Evolutionary conservation across 2,888 invertebrate species (phyloP), one percentile per base, ranked within the genome.

Genomic region (Hydraecia micacea): DNA sequence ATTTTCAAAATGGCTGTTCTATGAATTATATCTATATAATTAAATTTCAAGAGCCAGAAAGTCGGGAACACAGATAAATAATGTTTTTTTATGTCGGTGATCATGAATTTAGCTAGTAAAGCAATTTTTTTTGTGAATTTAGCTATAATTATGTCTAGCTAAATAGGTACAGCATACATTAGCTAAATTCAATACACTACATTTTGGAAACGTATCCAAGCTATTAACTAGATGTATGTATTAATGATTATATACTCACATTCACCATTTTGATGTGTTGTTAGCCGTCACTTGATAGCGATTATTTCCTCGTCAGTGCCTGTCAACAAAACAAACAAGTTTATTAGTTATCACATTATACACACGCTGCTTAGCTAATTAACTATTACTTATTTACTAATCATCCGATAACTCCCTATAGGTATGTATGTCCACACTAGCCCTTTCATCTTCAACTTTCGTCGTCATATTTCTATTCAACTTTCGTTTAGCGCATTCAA

Each of bases 261-360:
- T 86, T 91, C 46, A 91, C 93, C 93, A 93, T 93, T 79, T 91
- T 92, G 89, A 73, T 77, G 79, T 72, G 65, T 72, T 65, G 52
- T 58, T 75, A 58, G 28, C 46, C 52, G 46, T 55, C 60, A 18
- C 68, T 66, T 72, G 72, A 74, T 71, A 67, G 25, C 32, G 77
- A 62, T 79, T 79, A 73, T 76, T 49, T 74, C 67, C 28, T 75
- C 62, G 73, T 71, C 75, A 39, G 42, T 58, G 69, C 71, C 84
- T 88, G 88, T 65, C 75, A 80, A 83, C 77, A 80, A 89, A 76
- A 84, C 71, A 81, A 77, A 82, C 71, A 75, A 28, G 32, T 6
- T 36, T 36, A 39, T 74, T 77, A 73, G 49, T 67, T 67, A 73
- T 71, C 69, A 66, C 68, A 74, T 68, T 63, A 36, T 36, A 58